Evolutionary conservation across 1,140 invertebrate species (phyloP).

Genomic region (Hylaeus volcanicus): DNA sequence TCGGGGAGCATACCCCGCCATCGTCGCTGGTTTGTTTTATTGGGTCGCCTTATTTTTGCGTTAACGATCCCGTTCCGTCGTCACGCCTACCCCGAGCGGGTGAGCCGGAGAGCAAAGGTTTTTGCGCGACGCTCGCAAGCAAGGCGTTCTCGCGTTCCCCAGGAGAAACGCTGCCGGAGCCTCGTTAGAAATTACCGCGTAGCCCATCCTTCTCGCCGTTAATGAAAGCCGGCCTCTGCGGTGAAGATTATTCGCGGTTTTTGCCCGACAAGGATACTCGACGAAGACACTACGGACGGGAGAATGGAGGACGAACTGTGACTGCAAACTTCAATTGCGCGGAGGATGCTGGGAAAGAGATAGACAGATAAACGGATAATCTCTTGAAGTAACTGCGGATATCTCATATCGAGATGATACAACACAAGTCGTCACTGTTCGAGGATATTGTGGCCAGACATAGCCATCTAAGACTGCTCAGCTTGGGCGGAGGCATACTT

Average conservation of each 20-base stretch:
- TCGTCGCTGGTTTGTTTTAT: slow-evolving; percentile 36
- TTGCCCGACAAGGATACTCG: slow-evolving; percentile 41
- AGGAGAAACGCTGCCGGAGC: slow-evolving; percentile 25
- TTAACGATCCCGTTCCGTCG: slow-evolving; percentile 61
- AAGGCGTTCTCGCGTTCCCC: slow-evolving; percentile 36
- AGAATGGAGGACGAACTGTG: background rate
- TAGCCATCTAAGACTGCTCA: too few species aligned
- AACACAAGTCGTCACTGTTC: too few species aligned
- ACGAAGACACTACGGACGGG: background rate
- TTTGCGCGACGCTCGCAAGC: slow-evolving; percentile 49
- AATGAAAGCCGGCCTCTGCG: slow-evolving; percentile 57
- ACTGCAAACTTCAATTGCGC: background rate
- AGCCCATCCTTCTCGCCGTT: slow-evolving; percentile 59
- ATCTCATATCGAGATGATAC: too few species aligned
- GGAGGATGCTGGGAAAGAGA: too few species aligned
- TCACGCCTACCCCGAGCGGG: slow-evolving; percentile 54
- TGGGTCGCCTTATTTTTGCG: slow-evolving; percentile 56
- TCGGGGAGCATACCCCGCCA: background rate
- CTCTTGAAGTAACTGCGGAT: too few species aligned
- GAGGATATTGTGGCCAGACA: too few species aligned
- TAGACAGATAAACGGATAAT: too few species aligned
- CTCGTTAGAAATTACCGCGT: slow-evolving; percentile 63
- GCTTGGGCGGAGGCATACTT: too few species aligned
- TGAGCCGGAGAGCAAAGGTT: slow-evolving; percentile 40
- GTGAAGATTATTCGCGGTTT: slow-evolving; percentile 67